Conservation (phyloP, 1,140 invertebrate species). For the Rhynchophorus ferrugineus region DNA sequence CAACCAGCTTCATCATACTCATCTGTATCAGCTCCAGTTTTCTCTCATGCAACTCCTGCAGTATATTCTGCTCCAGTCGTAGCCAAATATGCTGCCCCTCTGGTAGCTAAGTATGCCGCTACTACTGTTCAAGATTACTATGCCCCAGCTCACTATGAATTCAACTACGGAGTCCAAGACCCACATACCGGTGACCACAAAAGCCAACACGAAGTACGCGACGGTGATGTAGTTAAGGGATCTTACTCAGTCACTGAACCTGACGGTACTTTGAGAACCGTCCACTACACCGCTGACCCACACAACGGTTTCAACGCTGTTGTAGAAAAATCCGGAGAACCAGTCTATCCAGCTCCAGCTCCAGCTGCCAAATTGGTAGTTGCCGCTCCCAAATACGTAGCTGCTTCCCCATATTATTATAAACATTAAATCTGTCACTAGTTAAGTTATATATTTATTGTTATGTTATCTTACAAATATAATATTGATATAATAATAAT, state of each 20-base stretch:
- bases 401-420: no score
- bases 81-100: no score
- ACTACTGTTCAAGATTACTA: constrained; percentile 27
- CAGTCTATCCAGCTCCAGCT: constrained; percentile 1
- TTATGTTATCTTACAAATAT: no score
- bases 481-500: no score
- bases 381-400: no score
- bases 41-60: constrained; percentile 1
- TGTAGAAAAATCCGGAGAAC: constrained; percentile 12
- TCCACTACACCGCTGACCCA: constrained; percentile 12
- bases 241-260: constrained; percentile 11
- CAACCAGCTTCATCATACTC: background rate
- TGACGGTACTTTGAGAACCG: constrained; percentile 12
- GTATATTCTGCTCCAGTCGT: background rate
- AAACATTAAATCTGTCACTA: no score
- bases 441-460: no score
- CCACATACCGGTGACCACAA: constrained; percentile 14
- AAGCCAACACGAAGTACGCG: constrained; percentile 6
- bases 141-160: constrained; percentile 35
- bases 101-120: no score
- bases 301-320: constrained; percentile 14
- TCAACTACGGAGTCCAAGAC: constrained; percentile 11
- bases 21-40: background rate
- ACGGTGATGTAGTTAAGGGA: constrained; percentile 14
- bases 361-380: no score